phyloP scores from a whole-genome alignment of 2,797 vertebrate genomes.

The Cynodonichthys magdalenae region DNA sequence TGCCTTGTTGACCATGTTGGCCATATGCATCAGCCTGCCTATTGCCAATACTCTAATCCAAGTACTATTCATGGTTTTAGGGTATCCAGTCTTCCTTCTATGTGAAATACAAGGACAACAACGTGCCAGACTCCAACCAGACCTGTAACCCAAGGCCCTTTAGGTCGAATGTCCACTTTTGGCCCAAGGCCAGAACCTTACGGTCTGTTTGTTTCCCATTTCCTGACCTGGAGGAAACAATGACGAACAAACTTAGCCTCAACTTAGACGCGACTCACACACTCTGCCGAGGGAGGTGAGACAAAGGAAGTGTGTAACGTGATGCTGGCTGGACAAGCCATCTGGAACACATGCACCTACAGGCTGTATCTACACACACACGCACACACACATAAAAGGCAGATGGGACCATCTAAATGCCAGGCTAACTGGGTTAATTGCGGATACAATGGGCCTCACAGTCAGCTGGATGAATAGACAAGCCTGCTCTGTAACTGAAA shows the following conservation, averaged over 20 bases:
- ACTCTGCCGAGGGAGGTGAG: conserved; percentile 55
- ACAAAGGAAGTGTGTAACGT: conserved; percentile 72
- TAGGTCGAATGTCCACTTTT: conserved; percentile 36
- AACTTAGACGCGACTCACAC: conserved; percentile 51
- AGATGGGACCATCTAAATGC: conserved; percentile 29
- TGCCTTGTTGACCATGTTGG: background rate
- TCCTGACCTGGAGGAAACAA: conserved; percentile 57
- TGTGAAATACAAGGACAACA: background rate
- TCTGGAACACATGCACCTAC: conserved; percentile 57
- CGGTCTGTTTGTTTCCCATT: conserved; percentile 46
- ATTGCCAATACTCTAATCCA: background rate
- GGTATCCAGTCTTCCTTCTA: background rate
- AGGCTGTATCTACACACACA: conserved; percentile 5
- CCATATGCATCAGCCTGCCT: background rate
- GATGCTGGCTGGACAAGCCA: conserved; percentile 66
- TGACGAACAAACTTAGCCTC: conserved; percentile 53
- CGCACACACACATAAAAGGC: background rate
- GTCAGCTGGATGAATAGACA: background rate
- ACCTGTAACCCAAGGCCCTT: conserved; percentile 28
- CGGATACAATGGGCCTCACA: background rate
- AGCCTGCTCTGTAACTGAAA: too few relatives aligned
- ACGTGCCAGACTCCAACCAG: conserved; percentile 3
- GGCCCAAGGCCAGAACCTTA: conserved; percentile 24
- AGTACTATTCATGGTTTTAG: background rate
- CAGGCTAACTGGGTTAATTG: conserved; percentile 29